A percentile compares a stretch with the other conserved stretches of the same genome.
Conservation (phyloP, 2,797 vertebrate species). For the Sebastes wilsoni region DNA sequence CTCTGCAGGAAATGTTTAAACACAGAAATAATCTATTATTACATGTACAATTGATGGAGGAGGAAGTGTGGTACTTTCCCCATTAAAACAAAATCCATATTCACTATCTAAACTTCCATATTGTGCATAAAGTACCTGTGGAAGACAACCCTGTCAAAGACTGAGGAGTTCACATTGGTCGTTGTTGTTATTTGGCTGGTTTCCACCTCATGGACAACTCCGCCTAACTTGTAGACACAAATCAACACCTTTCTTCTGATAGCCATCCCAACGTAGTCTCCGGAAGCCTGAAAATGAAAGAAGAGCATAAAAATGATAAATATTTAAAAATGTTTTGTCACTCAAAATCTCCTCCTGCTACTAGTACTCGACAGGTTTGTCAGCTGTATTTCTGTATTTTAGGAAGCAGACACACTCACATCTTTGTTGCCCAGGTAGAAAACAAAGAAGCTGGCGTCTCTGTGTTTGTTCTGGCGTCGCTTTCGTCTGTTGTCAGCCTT, state of each 20-base stretch:
- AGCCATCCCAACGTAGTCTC: conserved; percentile 73
- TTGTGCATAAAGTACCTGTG: conserved; percentile 55
- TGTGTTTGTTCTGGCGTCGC: conserved; percentile 23
- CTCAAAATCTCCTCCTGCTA: neutral
- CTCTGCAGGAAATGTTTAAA: conserved; percentile 46
- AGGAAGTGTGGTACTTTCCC: neutral
- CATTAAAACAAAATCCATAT: neutral
- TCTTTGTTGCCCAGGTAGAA: conserved; percentile 89
- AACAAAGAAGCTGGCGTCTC: conserved; percentile 81
- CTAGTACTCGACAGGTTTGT: neutral
- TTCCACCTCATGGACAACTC: conserved; percentile 58
- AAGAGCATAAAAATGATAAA: neutral
- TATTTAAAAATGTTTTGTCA: neutral
- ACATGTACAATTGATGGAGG: neutral
- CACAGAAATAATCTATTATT: neutral
- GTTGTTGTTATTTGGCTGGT: conserved; percentile 52
- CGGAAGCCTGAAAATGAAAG: conserved; percentile 41
- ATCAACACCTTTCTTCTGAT: conserved; percentile 57
- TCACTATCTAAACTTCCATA: neutral
- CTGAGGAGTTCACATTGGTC: conserved; percentile 19
- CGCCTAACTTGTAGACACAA: conserved; percentile 74
- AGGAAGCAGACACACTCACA: conserved; percentile 71
- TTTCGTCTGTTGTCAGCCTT: neutral
- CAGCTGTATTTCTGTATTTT: neutral
- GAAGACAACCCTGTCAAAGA: conserved; percentile 69